Conservation (phyloP, 2,797 vertebrate species). For the Anisognathus igniventris region DNA sequence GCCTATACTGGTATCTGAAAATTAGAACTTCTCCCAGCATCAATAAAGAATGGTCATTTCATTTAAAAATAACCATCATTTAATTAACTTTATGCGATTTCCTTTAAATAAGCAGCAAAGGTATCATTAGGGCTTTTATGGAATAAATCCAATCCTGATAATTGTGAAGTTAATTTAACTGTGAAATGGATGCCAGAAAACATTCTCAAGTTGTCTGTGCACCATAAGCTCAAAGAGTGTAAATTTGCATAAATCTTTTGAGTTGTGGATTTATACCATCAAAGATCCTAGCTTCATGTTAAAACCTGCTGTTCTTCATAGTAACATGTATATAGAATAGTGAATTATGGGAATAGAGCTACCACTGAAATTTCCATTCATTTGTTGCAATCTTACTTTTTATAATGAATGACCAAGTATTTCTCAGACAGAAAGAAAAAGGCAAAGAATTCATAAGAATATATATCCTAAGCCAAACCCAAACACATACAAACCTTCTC, state of each 20-base stretch:
- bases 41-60: not conserved
- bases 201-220: not conserved
- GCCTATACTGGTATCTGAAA: not conserved
- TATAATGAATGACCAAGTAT: not conserved
- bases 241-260: not conserved
- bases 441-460: not conserved
- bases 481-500: not conserved
- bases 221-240: not conserved
- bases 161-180: slow-evolving; percentile 15
- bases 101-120: not conserved
- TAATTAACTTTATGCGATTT: not conserved
- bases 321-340: not conserved
- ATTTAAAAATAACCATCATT: not conserved
- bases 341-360: not conserved
- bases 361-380: not conserved
- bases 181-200: not conserved
- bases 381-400: not conserved
- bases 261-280: not conserved
- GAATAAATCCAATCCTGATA: not conserved
- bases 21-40: not conserved
- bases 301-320: not conserved
- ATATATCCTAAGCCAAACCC: not conserved
- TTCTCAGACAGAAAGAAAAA: not conserved
- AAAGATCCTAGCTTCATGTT: not conserved
- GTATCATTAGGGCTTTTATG: not conserved